Percentiles rank a stretch among this genome's conserved stretches.
Evolutionary conservation across 2,113 vertebrate genomes (phyloP).

Genomic region (Calypte anna): DNA sequence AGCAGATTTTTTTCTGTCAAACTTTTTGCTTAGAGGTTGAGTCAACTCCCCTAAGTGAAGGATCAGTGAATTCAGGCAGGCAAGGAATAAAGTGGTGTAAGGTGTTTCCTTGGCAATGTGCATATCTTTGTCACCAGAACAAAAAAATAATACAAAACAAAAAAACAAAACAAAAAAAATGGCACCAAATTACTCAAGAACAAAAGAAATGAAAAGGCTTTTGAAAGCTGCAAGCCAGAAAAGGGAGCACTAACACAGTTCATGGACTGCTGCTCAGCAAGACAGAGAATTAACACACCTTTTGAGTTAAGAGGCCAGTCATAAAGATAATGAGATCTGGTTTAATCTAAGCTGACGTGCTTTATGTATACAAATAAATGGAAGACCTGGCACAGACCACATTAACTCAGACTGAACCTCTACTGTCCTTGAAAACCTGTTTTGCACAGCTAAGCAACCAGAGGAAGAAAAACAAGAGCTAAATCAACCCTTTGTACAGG

Average conservation of each 20-base stretch:
- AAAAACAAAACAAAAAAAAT: not conserved
- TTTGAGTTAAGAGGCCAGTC: slow-evolving; percentile 41
- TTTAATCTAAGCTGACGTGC: slow-evolving; percentile 57
- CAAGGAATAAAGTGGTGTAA: not conserved
- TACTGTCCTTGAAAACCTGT: slow-evolving; percentile 29
- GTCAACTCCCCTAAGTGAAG: not conserved
- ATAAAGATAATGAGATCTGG: slow-evolving; percentile 55
- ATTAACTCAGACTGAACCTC: not conserved
- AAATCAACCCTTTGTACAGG: not conserved
- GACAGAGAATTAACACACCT: slow-evolving; percentile 43
- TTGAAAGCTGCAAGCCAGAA: slow-evolving; percentile 26
- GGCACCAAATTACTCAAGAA: slow-evolving; percentile 43
- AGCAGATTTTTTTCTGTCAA: slow-evolving; percentile 20
- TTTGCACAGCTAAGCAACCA: slow-evolving; percentile 32
- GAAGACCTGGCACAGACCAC: not conserved
- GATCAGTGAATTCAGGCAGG: slow-evolving; percentile 2
- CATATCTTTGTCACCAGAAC: not conserved
- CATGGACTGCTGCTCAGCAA: slow-evolving; percentile 5
- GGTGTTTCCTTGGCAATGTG: slow-evolving; percentile 36
- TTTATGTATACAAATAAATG: slow-evolving; percentile 61
- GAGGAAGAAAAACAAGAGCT: not conserved
- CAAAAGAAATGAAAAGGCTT: slow-evolving; percentile 43
- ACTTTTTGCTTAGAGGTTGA: slow-evolving; percentile 36
- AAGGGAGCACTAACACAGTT: not conserved
- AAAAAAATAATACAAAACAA: not conserved